phyloP scores from a whole-genome alignment of 2,797 vertebrate species.

The Lates japonicus region DNA sequence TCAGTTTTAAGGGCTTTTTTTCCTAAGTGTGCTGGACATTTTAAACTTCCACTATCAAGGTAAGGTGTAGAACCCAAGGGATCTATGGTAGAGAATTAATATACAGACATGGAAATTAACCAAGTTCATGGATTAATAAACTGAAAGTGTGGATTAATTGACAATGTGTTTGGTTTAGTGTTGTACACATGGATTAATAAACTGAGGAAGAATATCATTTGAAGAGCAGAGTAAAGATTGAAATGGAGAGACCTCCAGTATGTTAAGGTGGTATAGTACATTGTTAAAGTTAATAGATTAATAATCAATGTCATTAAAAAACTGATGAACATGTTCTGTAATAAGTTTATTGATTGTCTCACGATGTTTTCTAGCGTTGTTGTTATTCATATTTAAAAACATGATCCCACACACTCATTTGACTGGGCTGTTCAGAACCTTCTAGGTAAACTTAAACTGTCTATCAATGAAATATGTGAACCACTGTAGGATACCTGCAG shows the following conservation, averaged over 20 bases:
- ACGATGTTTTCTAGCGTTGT: neutral
- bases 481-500: neutral
- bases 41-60: slow-evolving; percentile 25
- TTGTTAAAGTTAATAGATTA: no score
- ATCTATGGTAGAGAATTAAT: no score
- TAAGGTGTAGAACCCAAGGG: neutral
- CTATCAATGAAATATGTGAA: neutral
- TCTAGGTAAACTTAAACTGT: neutral
- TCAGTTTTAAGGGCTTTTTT: slow-evolving; percentile 15
- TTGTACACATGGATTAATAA: neutral
- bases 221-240: neutral
- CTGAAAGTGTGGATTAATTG: neutral
- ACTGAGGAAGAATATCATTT: neutral
- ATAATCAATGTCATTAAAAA: no score
- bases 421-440: neutral
- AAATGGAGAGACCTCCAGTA: neutral
- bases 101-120: neutral
- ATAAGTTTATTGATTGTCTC: neutral
- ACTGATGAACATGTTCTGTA: no score
- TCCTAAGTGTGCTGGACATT: neutral
- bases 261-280: no score
- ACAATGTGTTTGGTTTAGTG: neutral
- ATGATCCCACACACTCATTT: neutral
- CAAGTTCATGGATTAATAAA: neutral
- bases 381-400: neutral